Evolutionary conservation across 2,113 vertebrate genomes (phyloP), one percentile per base, ranked within the genome.

Genomic region (Noctilio leporinus): DNA sequence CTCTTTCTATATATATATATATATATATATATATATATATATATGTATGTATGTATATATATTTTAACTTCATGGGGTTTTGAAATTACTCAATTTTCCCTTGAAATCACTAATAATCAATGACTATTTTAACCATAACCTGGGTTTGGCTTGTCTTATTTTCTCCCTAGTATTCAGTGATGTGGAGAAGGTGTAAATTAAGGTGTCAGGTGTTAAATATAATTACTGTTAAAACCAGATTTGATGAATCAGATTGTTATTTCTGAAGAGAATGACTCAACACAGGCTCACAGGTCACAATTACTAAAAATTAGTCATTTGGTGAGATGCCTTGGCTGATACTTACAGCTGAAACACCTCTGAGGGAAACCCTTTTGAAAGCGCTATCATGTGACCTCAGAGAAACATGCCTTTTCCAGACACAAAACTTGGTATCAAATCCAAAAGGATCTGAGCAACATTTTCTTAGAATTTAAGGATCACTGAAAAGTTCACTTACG

Each of bases 231-330:
- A 88, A 95, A 95, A 89, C 43, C 33, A 75, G 15, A 93, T 76
- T 47, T 83, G 94, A 94, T 96, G 96, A 97, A 94, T 96, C 73
- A 95, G 73, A 35, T 11, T 83, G 73, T 91, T 93, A 95, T 89
- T 96, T 96, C 94, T 90, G 62, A 96, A 89, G 59, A 94, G 89
- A 92, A 89, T 96, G 95, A 95, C 82, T 96, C 91, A 97, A 88
- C 40, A 84, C 86, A 95, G 80, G 0, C 55, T 88, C 65, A 76
- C 40, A 2, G 67, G 67, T 86, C 94, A 95, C 62, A 93, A 83
- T 90, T 88, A 82, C 91, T 91, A 87, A 92, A 90, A 93, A 73
- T 95, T 95, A 95, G 85, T 96, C 94, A 95, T 86, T 84, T 69
- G n/a, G 22, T 40, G 90, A 92, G 95, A 82, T 82, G 43, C 86